Evolutionary conservation across 2,797 vertebrate genomes (phyloP).

Genomic region (Cetoscarus ocellatus): DNA sequence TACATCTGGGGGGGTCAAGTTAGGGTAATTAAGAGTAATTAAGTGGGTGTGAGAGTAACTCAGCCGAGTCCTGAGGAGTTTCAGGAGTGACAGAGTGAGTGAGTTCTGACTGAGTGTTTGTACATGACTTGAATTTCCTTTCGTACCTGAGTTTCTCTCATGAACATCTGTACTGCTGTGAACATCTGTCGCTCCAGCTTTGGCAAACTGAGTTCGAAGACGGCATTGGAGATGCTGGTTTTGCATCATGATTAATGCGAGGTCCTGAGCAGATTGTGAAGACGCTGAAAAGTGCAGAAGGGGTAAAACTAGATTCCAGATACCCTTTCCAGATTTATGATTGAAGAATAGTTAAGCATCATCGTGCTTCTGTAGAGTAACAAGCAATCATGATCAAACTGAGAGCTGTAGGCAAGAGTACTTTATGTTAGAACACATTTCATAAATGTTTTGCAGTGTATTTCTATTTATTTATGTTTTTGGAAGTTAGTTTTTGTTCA

Average conservation of each 20-base stretch:
- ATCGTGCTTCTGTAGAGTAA: not conserved
- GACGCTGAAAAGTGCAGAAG: constrained; percentile 31
- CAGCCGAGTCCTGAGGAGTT: constrained; percentile 17
- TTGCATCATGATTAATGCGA: constrained; percentile 16
- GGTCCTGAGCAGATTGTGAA: constrained; percentile 26
- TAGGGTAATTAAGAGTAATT: constrained; percentile 53
- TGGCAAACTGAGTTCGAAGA: constrained; percentile 21
- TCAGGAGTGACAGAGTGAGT: constrained; percentile 3
- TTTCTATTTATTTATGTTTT: too few relatives aligned
- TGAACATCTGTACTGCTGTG: constrained; percentile 43
- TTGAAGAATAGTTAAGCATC: not conserved
- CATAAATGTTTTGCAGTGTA: not conserved
- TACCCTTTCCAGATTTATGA: constrained; percentile 10
- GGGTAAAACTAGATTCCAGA: constrained; percentile 11
- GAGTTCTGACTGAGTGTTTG: constrained; percentile 8
- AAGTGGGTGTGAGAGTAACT: constrained; percentile 40
- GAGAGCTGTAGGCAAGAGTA: constrained; percentile 3
- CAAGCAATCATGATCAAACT: not conserved
- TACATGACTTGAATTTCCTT: constrained; percentile 37
- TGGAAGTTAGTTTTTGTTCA: too few relatives aligned
- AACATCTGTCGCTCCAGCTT: constrained; percentile 47
- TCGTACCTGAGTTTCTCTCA: constrained; percentile 16
- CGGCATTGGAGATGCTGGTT: constrained; percentile 2
- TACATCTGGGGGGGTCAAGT: constrained; percentile 17
- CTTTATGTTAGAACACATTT: not conserved